These are phyloP conservation scores for Chymomyza procnemis DNA, from an alignment of 2,888 invertebrate species.

Conservation along the genomic window DNA sequence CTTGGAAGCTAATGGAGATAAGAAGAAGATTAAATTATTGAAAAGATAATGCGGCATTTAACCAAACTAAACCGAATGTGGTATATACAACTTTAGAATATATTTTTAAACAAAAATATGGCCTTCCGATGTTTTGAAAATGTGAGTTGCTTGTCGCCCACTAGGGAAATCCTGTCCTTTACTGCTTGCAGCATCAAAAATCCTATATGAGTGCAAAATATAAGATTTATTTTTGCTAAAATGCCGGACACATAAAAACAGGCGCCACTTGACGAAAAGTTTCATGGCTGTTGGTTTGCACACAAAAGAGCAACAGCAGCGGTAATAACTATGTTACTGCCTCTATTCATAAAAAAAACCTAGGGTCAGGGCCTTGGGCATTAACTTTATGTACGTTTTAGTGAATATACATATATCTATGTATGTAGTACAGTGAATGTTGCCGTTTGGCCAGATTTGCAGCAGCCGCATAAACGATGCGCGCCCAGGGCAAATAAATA, in stretches of 20 bases:
- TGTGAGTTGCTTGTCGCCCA: background rate
- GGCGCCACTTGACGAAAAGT: background rate
- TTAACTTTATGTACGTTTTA: background rate
- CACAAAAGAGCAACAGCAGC: background rate
- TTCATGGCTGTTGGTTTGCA: background rate
- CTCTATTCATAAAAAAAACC: background rate
- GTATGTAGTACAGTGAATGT: background rate
- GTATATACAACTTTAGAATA: too few species aligned
- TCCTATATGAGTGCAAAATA: too few species aligned
- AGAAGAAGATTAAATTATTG: too few species aligned
- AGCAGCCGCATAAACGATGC: conserved; percentile 5
- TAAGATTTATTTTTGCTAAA: background rate
- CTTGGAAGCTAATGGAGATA: too few species aligned
- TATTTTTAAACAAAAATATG: too few species aligned
- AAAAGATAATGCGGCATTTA: too few species aligned
- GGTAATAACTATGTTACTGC: background rate
- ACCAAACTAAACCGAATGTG: too few species aligned
- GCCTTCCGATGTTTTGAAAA: too few species aligned
- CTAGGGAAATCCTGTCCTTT: background rate
- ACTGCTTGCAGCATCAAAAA: background rate
- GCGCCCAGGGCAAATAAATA: background rate
- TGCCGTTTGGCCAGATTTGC: background rate
- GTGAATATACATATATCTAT: background rate
- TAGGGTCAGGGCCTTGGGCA: background rate
- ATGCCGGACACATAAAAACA: background rate